phyloP scores from a whole-genome alignment of 2,113 vertebrate genomes.

The Struthidea cinerea region DNA sequence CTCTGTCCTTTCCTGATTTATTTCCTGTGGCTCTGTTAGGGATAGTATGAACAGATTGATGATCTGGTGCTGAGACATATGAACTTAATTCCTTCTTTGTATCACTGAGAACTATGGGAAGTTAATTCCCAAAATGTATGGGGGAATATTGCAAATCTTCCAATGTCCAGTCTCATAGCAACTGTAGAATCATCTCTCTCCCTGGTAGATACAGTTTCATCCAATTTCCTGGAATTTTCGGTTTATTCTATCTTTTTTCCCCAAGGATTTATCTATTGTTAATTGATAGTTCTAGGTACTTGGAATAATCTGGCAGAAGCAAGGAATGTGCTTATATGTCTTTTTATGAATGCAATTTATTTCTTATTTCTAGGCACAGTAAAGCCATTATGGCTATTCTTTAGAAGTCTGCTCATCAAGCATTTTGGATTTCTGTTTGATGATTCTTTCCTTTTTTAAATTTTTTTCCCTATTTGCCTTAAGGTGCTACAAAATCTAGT shows the following conservation, averaged over 20 bases:
- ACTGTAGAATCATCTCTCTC: neutral
- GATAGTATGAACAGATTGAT: neutral
- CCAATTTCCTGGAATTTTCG: neutral
- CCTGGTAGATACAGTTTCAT: neutral
- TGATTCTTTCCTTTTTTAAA: neutral
- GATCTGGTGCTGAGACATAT: neutral
- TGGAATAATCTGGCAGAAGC: neutral
- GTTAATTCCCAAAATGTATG: neutral
- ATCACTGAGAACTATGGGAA: neutral
- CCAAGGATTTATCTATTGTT: neutral
- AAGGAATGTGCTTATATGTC: neutral
- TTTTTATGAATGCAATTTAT: neutral
- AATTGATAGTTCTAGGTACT: neutral
- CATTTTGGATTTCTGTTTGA: neutral
- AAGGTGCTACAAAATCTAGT: constrained; percentile 94
- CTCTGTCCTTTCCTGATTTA: neutral
- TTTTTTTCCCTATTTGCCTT: neutral
- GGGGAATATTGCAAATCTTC: neutral
- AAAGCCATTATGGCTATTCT: neutral
- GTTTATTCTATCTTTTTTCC: neutral
- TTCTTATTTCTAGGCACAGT: neutral
- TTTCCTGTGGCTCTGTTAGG: neutral
- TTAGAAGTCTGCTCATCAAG: neutral
- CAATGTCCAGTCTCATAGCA: neutral
- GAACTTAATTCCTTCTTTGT: neutral